These are phyloP conservation scores for Athetis lepigone DNA, from an alignment of 2,888 invertebrate species.

Conservation along the genomic window DNA sequence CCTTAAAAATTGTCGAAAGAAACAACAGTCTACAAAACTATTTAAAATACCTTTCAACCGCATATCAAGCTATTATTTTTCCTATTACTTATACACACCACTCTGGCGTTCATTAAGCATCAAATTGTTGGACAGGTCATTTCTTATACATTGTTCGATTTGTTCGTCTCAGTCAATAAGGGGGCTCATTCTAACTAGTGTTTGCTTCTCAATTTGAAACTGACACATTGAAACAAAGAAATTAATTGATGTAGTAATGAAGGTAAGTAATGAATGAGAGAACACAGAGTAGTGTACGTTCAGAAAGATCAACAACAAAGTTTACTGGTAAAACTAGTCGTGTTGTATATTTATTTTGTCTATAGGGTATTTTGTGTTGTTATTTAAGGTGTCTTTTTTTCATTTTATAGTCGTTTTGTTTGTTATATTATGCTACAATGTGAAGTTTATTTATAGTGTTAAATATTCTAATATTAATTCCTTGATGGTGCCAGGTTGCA, in stretches of 20 bases:
- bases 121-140: constrained; percentile 81
- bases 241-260: constrained; percentile 89
- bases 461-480: no score
- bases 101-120: constrained; percentile 84
- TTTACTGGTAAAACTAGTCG: not conserved
- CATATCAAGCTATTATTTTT: constrained; percentile 74
- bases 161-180: constrained; percentile 79
- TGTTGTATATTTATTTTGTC: not conserved
- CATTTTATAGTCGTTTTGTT: no score
- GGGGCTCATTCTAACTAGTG: constrained; percentile 78
- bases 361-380: no score
- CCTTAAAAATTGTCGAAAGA: constrained; percentile 1
- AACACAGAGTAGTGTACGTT: constrained; percentile 65
- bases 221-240: constrained; percentile 89
- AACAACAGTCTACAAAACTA: constrained; percentile 30
- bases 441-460: no score
- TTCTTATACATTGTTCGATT: constrained; percentile 83
- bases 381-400: no score
- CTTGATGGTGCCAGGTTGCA: no score
- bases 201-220: constrained; percentile 89
- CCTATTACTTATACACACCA: constrained; percentile 82
- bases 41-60: constrained; percentile 61
- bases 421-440: no score
- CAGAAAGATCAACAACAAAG: constrained; percentile 53
- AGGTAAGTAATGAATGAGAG: constrained; percentile 83